Evolutionary conservation across 2,113 vertebrate genomes (phyloP).

Genomic region (Chaenocephalus aceratus): DNA sequence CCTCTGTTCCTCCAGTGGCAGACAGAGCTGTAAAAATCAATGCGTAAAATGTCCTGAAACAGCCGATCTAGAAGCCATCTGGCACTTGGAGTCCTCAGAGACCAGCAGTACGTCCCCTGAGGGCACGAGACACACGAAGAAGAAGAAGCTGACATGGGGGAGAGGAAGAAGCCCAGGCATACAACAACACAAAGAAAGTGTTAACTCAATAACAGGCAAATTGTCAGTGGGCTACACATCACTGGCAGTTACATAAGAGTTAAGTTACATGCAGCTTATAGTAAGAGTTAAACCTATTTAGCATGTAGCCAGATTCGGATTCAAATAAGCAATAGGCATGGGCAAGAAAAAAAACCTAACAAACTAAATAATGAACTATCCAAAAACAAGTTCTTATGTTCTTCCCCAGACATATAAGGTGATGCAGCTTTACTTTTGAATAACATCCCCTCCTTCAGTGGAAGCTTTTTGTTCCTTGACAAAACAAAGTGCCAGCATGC

Average conservation of each 20-base stretch:
- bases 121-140: slow-evolving; percentile 34
- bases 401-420: background rate
- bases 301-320: background rate
- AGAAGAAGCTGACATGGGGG: slow-evolving; percentile 6
- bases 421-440: background rate
- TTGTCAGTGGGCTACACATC: slow-evolving; percentile 16
- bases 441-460: background rate
- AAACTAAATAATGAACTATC: background rate
- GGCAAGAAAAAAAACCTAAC: too few relatives aligned
- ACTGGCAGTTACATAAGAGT: slow-evolving; percentile 50
- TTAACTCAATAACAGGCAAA: slow-evolving; percentile 38
- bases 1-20: slow-evolving; percentile 71
- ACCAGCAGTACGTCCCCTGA: slow-evolving; percentile 27
- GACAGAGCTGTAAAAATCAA: slow-evolving; percentile 83
- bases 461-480: background rate
- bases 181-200: slow-evolving; percentile 42
- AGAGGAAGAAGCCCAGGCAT: background rate
- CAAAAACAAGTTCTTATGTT: background rate
- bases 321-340: background rate
- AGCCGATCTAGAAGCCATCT: slow-evolving; percentile 82
- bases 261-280: background rate
- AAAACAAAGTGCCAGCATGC: background rate
- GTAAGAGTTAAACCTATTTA: background rate
- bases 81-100: slow-evolving; percentile 72
- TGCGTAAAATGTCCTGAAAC: slow-evolving; percentile 81